These are phyloP conservation scores for Damaliscus lunatus DNA, from an alignment of 2,113 vertebrate genomes.

Conservation along the genomic window DNA sequence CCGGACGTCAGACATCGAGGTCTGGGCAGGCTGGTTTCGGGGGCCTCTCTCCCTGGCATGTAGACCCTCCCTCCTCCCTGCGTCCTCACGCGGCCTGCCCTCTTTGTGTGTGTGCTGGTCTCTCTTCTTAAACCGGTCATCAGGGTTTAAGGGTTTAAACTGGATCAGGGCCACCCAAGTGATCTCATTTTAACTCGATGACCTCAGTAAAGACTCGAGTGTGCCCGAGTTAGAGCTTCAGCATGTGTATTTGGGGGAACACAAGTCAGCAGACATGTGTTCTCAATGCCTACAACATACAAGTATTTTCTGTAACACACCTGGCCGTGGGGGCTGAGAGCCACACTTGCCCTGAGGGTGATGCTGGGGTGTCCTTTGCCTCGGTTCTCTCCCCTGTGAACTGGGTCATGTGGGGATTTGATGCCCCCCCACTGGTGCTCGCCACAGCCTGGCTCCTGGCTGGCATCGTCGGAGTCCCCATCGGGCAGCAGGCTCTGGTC, in stretches of 20 bases:
- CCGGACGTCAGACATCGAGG: rapidly evolving
- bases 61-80: rapidly evolving
- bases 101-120: background rate
- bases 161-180: background rate
- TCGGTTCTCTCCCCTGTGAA: background rate
- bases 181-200: background rate
- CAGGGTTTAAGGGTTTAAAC: background rate
- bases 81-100: background rate
- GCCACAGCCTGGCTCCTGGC: rapidly evolving
- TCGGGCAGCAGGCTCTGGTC: background rate
- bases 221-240: rapidly evolving
- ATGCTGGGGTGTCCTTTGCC: background rate
- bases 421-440: rapidly evolving
- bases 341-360: rapidly evolving
- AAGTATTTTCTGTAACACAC: background rate
- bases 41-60: background rate
- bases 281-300: background rate
- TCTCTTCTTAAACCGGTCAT: background rate
- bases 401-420: background rate
- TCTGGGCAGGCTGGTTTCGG: too few species aligned
- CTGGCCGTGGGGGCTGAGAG: background rate
- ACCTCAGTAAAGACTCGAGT: background rate
- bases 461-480: rapidly evolving
- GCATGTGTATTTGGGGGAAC: rapidly evolving
- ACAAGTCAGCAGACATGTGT: too few species aligned